These are phyloP conservation scores for Catostylus mosaicus DNA, from an alignment of 30 jellyfish, hydroid and myxozoan genomes.

Conservation along the genomic window DNA sequence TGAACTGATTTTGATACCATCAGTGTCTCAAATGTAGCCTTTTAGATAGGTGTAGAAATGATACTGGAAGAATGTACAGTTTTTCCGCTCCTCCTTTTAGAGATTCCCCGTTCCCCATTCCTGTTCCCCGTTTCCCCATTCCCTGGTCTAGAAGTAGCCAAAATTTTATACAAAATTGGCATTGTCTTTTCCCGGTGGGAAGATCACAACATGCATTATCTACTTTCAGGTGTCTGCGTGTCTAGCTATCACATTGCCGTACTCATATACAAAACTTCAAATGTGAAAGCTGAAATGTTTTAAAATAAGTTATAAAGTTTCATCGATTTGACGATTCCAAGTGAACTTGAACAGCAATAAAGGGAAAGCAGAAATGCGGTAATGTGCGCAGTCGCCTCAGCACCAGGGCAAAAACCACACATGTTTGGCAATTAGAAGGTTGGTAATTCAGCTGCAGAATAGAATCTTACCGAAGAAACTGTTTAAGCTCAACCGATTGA, in stretches of 20 bases:
- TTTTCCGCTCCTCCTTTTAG: too few species aligned
- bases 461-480: slow-evolving; percentile 21
- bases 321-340: slow-evolving; percentile 22
- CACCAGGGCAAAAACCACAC: slow-evolving; percentile 58
- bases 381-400: slow-evolving; percentile 50
- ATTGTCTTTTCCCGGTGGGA: slow-evolving; percentile 21
- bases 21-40: too few species aligned
- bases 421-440: slow-evolving; percentile 44
- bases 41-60: too few species aligned
- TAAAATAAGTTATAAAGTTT: slow-evolving; percentile 21
- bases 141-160: neutral
- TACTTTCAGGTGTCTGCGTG: slow-evolving; percentile 23
- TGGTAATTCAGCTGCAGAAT: slow-evolving; percentile 27
- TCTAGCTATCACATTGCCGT: slow-evolving; percentile 34
- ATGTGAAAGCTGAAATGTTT: slow-evolving; percentile 34
- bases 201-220: slow-evolving; percentile 5
- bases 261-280: slow-evolving; percentile 40
- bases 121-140: too few species aligned
- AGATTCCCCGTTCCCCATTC: too few species aligned
- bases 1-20: too few species aligned
- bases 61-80: too few species aligned
- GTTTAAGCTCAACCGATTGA: slow-evolving; percentile 18
- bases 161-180: neutral
- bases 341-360: slow-evolving; percentile 41
- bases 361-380: slow-evolving; percentile 20